Percentiles rank a stretch among this genome's conserved stretches.
phyloP scores from a whole-genome alignment of 2,113 vertebrate genomes.

The Psephotus haematonotus region DNA sequence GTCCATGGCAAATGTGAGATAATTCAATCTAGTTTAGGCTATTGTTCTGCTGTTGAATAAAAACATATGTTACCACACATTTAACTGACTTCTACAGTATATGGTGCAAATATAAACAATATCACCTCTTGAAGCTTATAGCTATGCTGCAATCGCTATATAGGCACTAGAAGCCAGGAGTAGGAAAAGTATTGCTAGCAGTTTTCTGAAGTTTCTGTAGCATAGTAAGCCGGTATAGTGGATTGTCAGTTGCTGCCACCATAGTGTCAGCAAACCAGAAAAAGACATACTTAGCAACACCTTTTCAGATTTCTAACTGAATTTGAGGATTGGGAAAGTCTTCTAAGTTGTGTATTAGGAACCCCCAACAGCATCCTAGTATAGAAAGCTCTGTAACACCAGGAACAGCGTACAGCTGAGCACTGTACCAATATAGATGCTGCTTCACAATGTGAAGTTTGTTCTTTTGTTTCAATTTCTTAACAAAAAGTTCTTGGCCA shows the following conservation, averaged over 20 bases:
- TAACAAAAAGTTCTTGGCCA: neutral
- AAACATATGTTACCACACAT: accelerated
- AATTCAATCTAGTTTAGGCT: neutral
- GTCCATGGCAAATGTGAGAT: neutral
- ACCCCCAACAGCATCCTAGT: neutral
- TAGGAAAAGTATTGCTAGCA: neutral
- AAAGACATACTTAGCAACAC: neutral
- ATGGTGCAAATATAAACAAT: neutral
- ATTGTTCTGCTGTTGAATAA: neutral
- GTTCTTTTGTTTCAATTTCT: neutral
- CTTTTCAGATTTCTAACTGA: neutral
- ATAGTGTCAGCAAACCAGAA: neutral
- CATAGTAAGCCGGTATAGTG: neutral
- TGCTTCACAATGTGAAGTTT: neutral
- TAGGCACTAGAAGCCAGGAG: neutral
- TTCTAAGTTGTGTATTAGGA: neutral
- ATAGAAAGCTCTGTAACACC: neutral
- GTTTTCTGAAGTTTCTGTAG: neutral
- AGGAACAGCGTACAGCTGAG: neutral
- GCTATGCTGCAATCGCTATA: neutral
- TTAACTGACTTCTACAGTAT: neutral
- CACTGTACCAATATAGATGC: neutral
- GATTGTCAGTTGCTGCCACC: neutral
- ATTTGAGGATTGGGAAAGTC: neutral
- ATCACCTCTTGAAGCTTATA: neutral